Base-by-base conservation (phyloP, 2,797 vertebrate genomes). In the Streptopelia turtur region DNA sequence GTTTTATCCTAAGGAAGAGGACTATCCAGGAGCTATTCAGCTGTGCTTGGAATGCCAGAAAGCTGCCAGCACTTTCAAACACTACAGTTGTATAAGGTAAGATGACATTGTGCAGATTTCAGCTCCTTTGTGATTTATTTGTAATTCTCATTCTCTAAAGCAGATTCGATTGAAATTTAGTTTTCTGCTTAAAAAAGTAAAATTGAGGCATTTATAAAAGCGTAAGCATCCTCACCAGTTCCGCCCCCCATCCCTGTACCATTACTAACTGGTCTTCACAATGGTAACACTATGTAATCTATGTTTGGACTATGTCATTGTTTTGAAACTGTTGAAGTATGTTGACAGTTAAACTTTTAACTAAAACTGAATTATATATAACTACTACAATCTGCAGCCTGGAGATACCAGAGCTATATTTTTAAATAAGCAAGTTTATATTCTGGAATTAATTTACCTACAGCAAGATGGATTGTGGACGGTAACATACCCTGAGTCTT, bases 51-150 rank as follows among this genome's bases (percentile, higher is more conserved):
- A 99, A 97, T 99, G 99, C 95, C 99, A 99, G 96, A 99, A 99
- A 96, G 99, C 99, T 59, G 99, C 99, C 95, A 99, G 99, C 97
- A 99, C 99, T 87, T 99, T 99, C 97, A 99, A 99, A 97, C 99
- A 99, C 98, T 99, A 99, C 97, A 99, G 99, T 97, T 99, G 99
- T 95, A 99, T 99, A 97, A 99, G 99, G 99, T 99, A 98, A 83
- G 83, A 60, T 82, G 83, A 33, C 8, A 12, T 28, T 64, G 53
- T 63, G 37, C 57, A 66, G n/a, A 31, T 93, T 87, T 93, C 64
- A 87, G 15, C 55, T 91, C 91, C 80, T 49, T 1, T 50, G 11
- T 76, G 11, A 23, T 74, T 72, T 83, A 65, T 50, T 74, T 90
- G 30, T 65, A 84, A 55, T 83, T 87, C 83, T 87, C n/a, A 50